These are phyloP conservation scores for Eufriesea mexicana DNA, from an alignment of 1,140 invertebrate species.

Conservation along the genomic window DNA sequence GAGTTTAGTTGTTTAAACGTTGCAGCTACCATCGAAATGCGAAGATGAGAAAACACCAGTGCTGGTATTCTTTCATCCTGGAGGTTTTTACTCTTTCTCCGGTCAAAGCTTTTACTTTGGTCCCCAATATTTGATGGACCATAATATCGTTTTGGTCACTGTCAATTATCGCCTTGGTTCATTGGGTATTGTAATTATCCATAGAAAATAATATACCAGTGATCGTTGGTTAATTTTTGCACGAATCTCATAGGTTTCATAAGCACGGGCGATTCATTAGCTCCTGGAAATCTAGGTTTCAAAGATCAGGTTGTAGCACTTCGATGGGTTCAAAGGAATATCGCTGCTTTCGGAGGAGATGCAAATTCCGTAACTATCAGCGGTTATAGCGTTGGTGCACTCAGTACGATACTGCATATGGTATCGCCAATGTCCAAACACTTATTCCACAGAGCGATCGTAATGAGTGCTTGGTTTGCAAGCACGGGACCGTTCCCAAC, in stretches of 20 bases:
- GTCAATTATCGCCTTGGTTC: constrained; percentile 88
- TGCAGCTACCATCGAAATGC: constrained; percentile 30
- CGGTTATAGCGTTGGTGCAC: constrained; percentile 87
- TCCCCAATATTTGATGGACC: constrained; percentile 85
- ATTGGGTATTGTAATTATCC: constrained; percentile 76
- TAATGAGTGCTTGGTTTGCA: constrained; percentile 86
- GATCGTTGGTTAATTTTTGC: not conserved
- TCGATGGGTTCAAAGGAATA: constrained; percentile 86
- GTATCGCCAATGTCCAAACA: constrained; percentile 84
- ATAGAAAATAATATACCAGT: not conserved
- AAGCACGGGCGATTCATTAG: constrained; percentile 68
- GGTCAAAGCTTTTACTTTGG: constrained; percentile 82
- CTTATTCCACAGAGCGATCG: constrained; percentile 87
- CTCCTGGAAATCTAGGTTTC: constrained; percentile 87
- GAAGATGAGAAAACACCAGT: constrained; percentile 70
- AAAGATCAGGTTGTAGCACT: constrained; percentile 87
- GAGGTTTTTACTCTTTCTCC: constrained; percentile 82
- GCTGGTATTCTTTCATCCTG: constrained; percentile 82
- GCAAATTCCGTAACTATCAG: constrained; percentile 85
- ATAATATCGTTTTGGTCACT: constrained; percentile 86
- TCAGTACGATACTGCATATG: constrained; percentile 85
- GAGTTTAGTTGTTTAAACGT: not conserved
- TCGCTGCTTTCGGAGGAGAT: constrained; percentile 84
- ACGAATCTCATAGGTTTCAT: constrained; percentile 64
- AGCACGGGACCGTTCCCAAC: constrained; percentile 75